A percentile compares a stretch with the other conserved stretches of the same genome.
Conservation (phyloP, 2,113 vertebrate genomes). For the Cryptomyrus ogoouensis region DNA sequence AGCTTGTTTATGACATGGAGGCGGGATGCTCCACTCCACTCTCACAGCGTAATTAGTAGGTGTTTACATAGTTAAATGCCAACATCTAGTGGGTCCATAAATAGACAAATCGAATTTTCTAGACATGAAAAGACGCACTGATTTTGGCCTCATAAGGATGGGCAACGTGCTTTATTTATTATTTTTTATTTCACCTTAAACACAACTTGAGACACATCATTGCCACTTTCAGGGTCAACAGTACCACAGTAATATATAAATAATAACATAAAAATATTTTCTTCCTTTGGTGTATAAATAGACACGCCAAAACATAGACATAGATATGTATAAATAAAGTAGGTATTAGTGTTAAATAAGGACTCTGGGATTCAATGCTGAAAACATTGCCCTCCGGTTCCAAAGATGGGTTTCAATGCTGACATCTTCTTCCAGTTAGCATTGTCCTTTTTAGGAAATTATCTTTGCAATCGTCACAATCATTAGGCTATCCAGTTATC, state of each 20-base stretch:
- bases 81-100: background rate
- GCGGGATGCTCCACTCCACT: background rate
- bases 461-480: background rate
- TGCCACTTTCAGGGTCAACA: background rate
- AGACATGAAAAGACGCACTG: background rate
- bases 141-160: background rate
- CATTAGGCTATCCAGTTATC: background rate
- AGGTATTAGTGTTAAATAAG: background rate
- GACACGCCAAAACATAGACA: background rate
- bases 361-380: background rate
- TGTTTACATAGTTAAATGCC: conserved; percentile 4
- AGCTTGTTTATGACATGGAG: background rate
- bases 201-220: background rate
- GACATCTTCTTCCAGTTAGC: background rate
- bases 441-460: conserved; percentile 1
- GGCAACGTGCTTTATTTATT: background rate
- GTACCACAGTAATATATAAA: background rate
- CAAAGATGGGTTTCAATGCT: background rate
- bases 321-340: conserved; percentile 5
- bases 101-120: background rate
- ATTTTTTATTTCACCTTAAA: background rate
- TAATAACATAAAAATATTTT: background rate
- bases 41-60: background rate
- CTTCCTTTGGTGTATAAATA: background rate
- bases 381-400: background rate